Conservation (phyloP, 2,888 invertebrate species). For the Parnassius mnemosyne region DNA sequence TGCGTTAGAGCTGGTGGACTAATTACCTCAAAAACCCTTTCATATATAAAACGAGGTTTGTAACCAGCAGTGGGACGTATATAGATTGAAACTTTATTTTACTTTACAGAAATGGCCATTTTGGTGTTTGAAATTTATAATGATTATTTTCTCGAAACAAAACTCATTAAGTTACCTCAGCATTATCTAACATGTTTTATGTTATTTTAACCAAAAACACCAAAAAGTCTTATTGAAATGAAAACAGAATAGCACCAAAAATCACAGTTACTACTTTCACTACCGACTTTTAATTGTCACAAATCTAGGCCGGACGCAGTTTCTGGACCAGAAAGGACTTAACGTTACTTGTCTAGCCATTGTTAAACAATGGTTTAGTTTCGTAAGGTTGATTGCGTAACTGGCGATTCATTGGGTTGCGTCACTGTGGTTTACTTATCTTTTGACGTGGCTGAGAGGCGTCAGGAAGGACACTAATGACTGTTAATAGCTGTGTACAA, state of each 20-base stretch:
- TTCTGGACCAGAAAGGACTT: conserved; percentile 75
- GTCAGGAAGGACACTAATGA: conserved; percentile 6
- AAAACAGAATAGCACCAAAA: neutral
- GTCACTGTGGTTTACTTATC: conserved; percentile 29
- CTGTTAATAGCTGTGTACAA: neutral
- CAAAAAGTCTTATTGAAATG: too few relatives aligned
- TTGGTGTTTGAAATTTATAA: too few relatives aligned
- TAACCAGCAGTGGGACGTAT: too few relatives aligned
- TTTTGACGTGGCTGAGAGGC: conserved; percentile 3
- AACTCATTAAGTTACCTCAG: too few relatives aligned
- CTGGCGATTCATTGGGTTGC: conserved; percentile 30
- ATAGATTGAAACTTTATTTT: too few relatives aligned
- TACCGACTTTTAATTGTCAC: conserved; percentile 15
- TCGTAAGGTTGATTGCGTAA: conserved; percentile 34
- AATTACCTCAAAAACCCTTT: too few relatives aligned
- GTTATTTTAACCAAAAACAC: too few relatives aligned
- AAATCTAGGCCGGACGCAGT: conserved; percentile 50
- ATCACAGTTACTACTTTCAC: conserved; percentile 8
- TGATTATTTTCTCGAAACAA: too few relatives aligned
- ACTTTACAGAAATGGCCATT: too few relatives aligned
- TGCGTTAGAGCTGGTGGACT: too few relatives aligned
- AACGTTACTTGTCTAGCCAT: conserved; percentile 43
- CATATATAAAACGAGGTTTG: too few relatives aligned
- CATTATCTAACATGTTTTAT: too few relatives aligned
- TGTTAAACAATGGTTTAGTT: conserved; percentile 43